These are phyloP conservation scores for Petrocephalus microphthalmus DNA, from an alignment of 2,113 vertebrate genomes.

Conservation along the genomic window DNA sequence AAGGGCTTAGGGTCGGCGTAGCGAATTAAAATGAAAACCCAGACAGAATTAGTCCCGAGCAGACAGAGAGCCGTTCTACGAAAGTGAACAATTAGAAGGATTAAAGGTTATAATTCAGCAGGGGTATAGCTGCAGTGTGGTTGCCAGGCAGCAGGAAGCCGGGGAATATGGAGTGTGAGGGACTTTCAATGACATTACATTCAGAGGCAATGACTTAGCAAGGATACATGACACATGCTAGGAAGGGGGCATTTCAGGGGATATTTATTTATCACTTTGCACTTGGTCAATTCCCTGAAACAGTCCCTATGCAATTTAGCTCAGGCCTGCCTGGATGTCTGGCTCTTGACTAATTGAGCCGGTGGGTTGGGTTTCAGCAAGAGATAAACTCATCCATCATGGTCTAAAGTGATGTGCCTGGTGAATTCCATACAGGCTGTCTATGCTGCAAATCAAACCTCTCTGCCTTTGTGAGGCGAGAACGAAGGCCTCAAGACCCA, in stretches of 20 bases:
- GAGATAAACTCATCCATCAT: neutral
- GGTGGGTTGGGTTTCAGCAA: neutral
- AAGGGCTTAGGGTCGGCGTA: conserved; percentile 29
- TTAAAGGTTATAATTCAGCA: conserved; percentile 41
- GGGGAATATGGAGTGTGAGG: conserved; percentile 26
- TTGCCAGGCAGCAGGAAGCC: conserved; percentile 38
- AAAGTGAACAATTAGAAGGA: conserved; percentile 32
- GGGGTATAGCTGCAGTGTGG: conserved; percentile 51
- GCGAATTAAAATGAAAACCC: conserved; percentile 38
- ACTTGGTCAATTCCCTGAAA: neutral
- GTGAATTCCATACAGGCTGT: neutral
- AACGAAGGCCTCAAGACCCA: neutral
- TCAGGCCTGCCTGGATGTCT: neutral
- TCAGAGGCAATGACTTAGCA: neutral
- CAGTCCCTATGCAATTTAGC: neutral
- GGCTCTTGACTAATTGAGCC: neutral
- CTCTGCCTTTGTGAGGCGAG: neutral
- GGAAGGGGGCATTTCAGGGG: neutral
- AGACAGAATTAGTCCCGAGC: conserved; percentile 38
- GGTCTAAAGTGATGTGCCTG: neutral
- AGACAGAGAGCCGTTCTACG: conserved; percentile 27
- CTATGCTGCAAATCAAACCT: neutral
- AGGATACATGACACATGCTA: neutral
- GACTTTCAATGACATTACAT: neutral
- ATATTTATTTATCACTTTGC: conserved; percentile 24